Percentiles rank a stretch among this genome's conserved stretches.
Conservation (phyloP, 1,140 invertebrate species). For the Pteromalus puparum region DNA sequence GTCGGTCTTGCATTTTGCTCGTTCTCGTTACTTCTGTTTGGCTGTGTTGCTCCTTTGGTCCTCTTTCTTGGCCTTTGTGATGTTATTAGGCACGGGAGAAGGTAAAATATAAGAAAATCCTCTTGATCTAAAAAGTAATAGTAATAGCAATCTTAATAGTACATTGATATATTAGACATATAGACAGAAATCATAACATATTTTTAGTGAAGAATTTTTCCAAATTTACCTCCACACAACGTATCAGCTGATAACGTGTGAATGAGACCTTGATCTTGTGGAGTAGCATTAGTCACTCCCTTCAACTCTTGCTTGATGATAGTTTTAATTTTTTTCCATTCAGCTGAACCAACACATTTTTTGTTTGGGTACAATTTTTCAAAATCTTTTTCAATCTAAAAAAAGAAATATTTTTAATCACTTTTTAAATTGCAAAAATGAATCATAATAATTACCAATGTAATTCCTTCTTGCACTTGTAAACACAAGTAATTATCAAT, state of each 20-base stretch:
- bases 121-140: neutral
- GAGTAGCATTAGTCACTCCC: neutral
- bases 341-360: neutral
- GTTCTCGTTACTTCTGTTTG: neutral
- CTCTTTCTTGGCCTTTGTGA: neutral
- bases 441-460: neutral
- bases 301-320: neutral
- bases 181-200: neutral
- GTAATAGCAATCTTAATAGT: neutral
- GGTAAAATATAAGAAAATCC: slow-evolving; percentile 12
- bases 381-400: neutral
- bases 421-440: neutral
- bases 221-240: no score
- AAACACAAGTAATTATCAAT: neutral
- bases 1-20: neutral
- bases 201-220: no score
- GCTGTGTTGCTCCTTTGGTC: neutral
- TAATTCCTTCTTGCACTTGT: neutral
- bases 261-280: neutral
- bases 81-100: neutral
- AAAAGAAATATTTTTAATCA: no score
- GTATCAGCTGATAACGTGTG: no score
- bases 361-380: neutral
- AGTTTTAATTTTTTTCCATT: neutral
- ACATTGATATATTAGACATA: neutral